phyloP scores from a whole-genome alignment of 2,797 vertebrate species.

The Pteropus rufus region DNA sequence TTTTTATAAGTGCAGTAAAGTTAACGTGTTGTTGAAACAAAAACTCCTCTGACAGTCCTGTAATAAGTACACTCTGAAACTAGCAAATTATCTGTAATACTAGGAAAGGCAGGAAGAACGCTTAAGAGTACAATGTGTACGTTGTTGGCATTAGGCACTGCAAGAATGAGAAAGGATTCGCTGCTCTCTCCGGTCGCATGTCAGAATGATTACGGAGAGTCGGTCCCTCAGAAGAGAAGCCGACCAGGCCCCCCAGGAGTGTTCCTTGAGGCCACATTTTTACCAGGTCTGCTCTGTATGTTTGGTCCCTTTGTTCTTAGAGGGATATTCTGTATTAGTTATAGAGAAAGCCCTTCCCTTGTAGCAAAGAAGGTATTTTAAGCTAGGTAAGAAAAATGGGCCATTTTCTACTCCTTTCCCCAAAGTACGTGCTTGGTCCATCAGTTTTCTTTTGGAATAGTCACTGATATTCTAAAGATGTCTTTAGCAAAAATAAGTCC shows the following conservation, averaged over 20 bases:
- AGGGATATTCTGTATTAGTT: conserved; percentile 48
- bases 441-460: conserved; percentile 66
- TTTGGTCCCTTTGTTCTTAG: conserved; percentile 62
- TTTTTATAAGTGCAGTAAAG: conserved; percentile 92
- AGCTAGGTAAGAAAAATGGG: conserved; percentile 48
- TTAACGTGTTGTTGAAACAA: conserved; percentile 93
- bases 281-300: conserved; percentile 59
- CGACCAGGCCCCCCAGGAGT: conserved; percentile 13
- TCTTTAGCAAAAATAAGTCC: conserved; percentile 60
- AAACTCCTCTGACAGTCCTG: conserved; percentile 91
- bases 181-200: conserved; percentile 55
- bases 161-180: conserved; percentile 73
- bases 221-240: conserved; percentile 58
- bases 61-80: conserved; percentile 90
- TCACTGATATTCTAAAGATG: conserved; percentile 52
- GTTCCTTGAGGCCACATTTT: conserved; percentile 58
- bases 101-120: conserved; percentile 84
- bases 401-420: conserved; percentile 20
- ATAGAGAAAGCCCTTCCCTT: neutral
- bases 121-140: conserved; percentile 81
- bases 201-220: conserved; percentile 41
- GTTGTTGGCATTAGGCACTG: conserved; percentile 78
- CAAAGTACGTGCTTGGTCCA: conserved; percentile 41
- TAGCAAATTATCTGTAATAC: conserved; percentile 89
- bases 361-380: neutral